Base-by-base conservation (phyloP, 2,113 vertebrate genomes). In the Lutjanus erythropterus region DNA sequence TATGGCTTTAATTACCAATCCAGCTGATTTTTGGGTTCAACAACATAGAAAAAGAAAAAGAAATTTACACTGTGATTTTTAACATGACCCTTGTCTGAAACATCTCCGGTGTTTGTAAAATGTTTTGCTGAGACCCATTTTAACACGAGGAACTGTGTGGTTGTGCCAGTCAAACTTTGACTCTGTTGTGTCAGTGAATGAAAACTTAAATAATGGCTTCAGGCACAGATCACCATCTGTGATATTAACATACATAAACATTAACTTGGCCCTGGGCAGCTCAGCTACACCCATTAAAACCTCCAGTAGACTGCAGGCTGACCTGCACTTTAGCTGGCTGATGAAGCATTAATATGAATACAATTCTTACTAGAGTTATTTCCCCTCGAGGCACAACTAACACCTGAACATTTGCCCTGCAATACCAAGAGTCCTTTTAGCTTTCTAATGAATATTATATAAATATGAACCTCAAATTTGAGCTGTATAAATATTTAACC, bases 191-290 rank as follows among this genome's bases (percentile, higher is more conserved):
- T 79, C 58, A 67, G 16, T 53, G 70, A 64, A 67, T 47, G 27
- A 21, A 70, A 61, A 56, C 18, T 44, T 55, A 81, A 79, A 65
- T 53, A 64, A 55, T 31, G 9, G 56, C 78, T 82, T 46, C 66
- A 81, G 84, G 70, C 66, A 76, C 39, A 72, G 79, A 74, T 79
- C 39, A 39, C 64, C 65, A 79, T 78, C 67, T 77, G 78, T 72
- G 64, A 72, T 59, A 65, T 72, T 73, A 62, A 73, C 78, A 80
- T 73, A 87, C 37, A 81, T 79, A 81, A 84, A 88, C 74, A 89
- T 84, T 46, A 85, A 74, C 35, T 69, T 23, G 18, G 71, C 76
- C 71, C 52, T 52, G 41, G 42, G 75, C 75, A 41, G 58, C 72
- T 79, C 46, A 49, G 56, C 53, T 50, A 19, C 75, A 74, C 59